phyloP scores from a whole-genome alignment of 2,888 invertebrate genomes.

The Eupithecia subumbrata region DNA sequence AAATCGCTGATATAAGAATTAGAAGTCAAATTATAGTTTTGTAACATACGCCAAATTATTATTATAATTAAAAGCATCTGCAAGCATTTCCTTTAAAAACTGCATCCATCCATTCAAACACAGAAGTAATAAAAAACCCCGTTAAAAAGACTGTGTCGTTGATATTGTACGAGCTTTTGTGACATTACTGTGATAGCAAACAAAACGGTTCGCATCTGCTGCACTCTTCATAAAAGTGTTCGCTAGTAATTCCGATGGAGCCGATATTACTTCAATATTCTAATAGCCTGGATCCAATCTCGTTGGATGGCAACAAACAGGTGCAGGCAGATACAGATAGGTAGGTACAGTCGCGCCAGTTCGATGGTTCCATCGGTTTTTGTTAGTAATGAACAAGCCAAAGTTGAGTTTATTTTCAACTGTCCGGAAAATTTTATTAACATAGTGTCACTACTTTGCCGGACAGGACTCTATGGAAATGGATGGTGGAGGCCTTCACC shows the following conservation, averaged over 20 bases:
- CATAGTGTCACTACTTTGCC: neutral
- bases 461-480: too few species aligned
- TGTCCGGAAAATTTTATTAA: neutral
- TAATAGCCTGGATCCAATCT: conserved; percentile 73
- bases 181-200: conserved; percentile 26
- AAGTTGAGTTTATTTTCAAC: conserved; percentile 23
- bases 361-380: conserved; percentile 25
- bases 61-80: too few species aligned
- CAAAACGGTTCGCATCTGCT: conserved; percentile 34
- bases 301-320: conserved; percentile 50
- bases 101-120: too few species aligned
- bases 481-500: too few species aligned
- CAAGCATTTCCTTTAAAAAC: too few species aligned
- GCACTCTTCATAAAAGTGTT: conserved; percentile 37
- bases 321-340: conserved; percentile 16
- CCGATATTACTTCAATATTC: conserved; percentile 69
- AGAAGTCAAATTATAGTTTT: too few species aligned
- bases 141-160: conserved; percentile 1
- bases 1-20: too few species aligned
- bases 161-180: conserved; percentile 39
- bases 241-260: conserved; percentile 43
- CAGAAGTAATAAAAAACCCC: neutral
- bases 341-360: conserved; percentile 23
- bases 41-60: too few species aligned
- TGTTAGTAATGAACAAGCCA: conserved; percentile 25